These are phyloP conservation scores for Anarsia innoxiella DNA, from an alignment of 2,888 invertebrate species.

Conservation along the genomic window DNA sequence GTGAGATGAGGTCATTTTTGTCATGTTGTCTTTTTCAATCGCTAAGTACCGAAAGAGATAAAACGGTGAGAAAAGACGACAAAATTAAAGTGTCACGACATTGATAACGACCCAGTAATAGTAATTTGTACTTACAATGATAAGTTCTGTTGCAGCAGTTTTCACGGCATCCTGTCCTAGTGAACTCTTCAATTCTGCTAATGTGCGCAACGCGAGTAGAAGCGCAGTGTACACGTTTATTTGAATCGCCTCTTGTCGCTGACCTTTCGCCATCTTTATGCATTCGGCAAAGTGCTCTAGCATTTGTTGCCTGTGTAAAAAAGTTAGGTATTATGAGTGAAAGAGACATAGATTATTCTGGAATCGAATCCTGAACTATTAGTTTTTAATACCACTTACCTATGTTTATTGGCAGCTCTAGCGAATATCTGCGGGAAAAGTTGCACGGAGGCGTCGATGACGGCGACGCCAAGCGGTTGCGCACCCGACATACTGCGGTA, in stretches of 20 bases:
- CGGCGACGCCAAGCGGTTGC: conserved; percentile 94
- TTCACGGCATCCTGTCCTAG: conserved; percentile 94
- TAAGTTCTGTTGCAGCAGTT: conserved; percentile 86
- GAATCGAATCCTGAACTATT: too few species aligned
- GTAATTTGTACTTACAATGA: conserved; percentile 85
- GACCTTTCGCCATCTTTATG: conserved; percentile 93
- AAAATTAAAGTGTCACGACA: too few species aligned
- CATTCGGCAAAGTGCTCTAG: conserved; percentile 97
- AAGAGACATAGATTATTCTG: too few species aligned
- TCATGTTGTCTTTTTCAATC: too few species aligned
- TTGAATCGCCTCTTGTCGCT: conserved; percentile 95
- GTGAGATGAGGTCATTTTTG: too few species aligned
- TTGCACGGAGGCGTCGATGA: conserved; percentile 94
- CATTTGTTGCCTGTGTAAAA: conserved; percentile 85
- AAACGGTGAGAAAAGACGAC: too few species aligned
- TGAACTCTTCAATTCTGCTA: conserved; percentile 89
- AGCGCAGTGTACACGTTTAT: conserved; percentile 97
- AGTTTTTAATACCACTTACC: too few species aligned
- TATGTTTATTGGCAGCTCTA: conserved; percentile 95
- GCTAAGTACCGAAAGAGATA: too few species aligned
- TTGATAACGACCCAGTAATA: too few species aligned
- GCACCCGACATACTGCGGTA: conserved; percentile 78
- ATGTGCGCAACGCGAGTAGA: conserved; percentile 88
- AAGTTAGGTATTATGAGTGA: too few species aligned
- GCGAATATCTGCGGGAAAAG: conserved; percentile 97